Percentiles rank a stretch among this genome's conserved stretches.
These are phyloP conservation scores for Anaspis maculata DNA, from an alignment of 2,888 invertebrate species.

Conservation along the genomic window DNA sequence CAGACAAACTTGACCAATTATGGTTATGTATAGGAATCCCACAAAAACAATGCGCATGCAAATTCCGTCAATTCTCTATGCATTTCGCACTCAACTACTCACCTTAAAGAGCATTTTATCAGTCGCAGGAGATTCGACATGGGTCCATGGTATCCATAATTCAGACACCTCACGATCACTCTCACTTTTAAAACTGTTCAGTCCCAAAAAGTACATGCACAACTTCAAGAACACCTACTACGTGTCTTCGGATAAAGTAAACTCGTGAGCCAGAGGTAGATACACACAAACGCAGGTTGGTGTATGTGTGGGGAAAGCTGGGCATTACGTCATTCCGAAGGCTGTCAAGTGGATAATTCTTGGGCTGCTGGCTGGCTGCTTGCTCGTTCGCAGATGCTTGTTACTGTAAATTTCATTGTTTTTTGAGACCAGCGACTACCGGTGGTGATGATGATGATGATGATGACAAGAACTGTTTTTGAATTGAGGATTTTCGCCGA, in stretches of 20 bases:
- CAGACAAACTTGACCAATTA: too few species aligned
- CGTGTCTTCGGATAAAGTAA: constrained; percentile 22
- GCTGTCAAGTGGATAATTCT: constrained; percentile 20
- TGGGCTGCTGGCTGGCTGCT: too few species aligned
- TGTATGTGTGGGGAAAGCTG: constrained; percentile 23
- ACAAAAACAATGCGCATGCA: too few species aligned
- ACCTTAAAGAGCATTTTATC: too few species aligned
- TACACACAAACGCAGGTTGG: constrained; percentile 8
- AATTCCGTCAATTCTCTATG: too few species aligned
- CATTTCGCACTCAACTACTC: too few species aligned
- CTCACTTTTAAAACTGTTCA: constrained; percentile 6
- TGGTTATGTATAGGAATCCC: too few species aligned
- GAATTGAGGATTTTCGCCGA: too few species aligned
- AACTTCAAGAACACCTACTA: constrained; percentile 12
- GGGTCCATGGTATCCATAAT: constrained; percentile 1
- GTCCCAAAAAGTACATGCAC: background rate
- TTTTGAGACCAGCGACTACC: too few species aligned
- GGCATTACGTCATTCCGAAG: constrained; percentile 20
- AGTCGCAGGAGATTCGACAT: too few species aligned
- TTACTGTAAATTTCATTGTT: constrained; percentile 9
- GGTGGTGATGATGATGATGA: too few species aligned
- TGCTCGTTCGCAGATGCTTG: constrained; percentile 5
- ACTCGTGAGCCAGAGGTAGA: constrained; percentile 18
- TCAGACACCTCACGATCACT: constrained; percentile 2
- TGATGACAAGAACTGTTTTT: too few species aligned